Evolutionary conservation across 2,888 invertebrate species (phyloP).

Genomic region (Scaeva pyrastri): DNA sequence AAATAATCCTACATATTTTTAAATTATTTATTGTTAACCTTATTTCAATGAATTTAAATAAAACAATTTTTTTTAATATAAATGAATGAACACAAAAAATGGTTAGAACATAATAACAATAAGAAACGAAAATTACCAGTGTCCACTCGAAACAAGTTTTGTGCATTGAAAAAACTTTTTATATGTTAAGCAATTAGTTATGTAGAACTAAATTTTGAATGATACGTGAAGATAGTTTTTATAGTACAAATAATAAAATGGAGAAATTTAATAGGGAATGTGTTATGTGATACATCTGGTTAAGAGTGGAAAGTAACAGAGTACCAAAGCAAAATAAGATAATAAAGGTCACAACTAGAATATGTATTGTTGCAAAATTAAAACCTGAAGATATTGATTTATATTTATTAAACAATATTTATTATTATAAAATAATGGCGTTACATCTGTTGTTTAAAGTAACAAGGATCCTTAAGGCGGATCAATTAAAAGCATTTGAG

Average conservation of each 20-base stretch:
- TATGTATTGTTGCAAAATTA: no score
- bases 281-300: no score
- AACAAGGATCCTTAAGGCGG: no score
- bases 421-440: no score
- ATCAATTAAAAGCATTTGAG: no score
- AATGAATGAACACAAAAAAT: constrained; percentile 44
- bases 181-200: background rate
- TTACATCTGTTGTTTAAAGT: no score
- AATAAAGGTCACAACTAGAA: no score
- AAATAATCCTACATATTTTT: background rate
- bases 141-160: constrained; percentile 43
- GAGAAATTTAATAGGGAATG: no score
- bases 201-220: background rate
- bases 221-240: constrained; percentile 12
- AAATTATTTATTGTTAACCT: background rate
- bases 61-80: constrained; percentile 35
- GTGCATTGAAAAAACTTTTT: constrained; percentile 28
- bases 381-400: no score
- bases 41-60: constrained; percentile 42
- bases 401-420: no score
- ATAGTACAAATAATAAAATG: background rate
- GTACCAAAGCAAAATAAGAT: no score
- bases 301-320: no score
- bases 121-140: constrained; percentile 28
- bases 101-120: constrained; percentile 33